Evolutionary conservation across 1,140 invertebrate genomes (phyloP).

Genomic region (Drosophila auraria): DNA sequence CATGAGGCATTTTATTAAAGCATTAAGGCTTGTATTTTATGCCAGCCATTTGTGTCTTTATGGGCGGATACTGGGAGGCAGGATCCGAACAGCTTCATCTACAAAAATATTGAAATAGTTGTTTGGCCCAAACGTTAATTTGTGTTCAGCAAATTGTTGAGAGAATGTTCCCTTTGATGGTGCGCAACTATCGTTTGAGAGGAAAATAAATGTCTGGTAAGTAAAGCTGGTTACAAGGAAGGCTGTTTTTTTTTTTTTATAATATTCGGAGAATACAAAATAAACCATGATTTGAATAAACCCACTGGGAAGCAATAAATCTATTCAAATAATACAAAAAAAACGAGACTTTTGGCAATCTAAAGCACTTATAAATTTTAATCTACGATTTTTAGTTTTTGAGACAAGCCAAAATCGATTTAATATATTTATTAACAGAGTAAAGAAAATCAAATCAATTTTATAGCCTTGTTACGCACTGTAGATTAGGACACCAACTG

Average conservation of each 20-base stretch:
- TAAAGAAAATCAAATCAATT: no score
- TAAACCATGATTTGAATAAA: background rate
- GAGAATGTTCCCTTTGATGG: background rate
- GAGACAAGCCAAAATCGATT: no score
- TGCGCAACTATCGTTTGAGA: background rate
- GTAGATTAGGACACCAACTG: background rate
- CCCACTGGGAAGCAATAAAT: no score
- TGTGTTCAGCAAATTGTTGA: conserved; percentile 24
- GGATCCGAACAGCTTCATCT: conserved; percentile 16
- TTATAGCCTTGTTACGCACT: background rate
- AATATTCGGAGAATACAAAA: background rate
- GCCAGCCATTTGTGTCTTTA: conserved; percentile 52
- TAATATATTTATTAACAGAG: no score
- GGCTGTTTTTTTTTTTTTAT: no score
- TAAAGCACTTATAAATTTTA: no score
- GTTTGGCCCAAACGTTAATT: conserved; percentile 13
- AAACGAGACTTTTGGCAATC: no score
- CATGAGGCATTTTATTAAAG: conserved; percentile 70
- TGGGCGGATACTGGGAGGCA: background rate
- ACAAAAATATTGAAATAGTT: conserved; percentile 40
- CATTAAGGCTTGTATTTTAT: conserved; percentile 75
- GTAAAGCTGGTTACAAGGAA: no score
- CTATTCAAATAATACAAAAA: no score
- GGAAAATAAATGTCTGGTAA: background rate
- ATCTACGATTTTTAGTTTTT: no score